Percentiles rank a stretch among this genome's conserved stretches.
These are phyloP conservation scores for Seira sanloemensis DNA, from an alignment of 2,888 invertebrate genomes.

Conservation along the genomic window DNA sequence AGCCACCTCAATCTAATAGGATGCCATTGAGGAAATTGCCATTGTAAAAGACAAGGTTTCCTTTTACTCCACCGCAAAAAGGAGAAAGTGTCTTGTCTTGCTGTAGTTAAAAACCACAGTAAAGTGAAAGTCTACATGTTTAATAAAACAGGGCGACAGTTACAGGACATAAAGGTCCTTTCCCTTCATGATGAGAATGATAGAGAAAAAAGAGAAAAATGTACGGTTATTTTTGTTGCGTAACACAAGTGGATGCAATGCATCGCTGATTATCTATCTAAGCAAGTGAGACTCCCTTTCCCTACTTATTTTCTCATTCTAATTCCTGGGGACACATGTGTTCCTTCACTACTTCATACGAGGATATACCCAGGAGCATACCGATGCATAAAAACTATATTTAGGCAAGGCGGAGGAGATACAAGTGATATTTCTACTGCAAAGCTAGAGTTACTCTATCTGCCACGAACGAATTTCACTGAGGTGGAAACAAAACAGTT, in stretches of 20 bases:
- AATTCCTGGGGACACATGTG: background rate
- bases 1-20: conserved; percentile 37
- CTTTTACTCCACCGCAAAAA: background rate
- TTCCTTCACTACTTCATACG: background rate
- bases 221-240: background rate
- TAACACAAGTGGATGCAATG: too few species aligned
- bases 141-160: background rate
- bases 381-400: too few species aligned
- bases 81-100: background rate
- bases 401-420: too few species aligned
- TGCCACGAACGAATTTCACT: too few species aligned
- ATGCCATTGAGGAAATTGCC: conserved; percentile 39
- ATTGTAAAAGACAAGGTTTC: conserved; percentile 25
- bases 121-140: background rate
- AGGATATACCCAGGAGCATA: background rate
- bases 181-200: too few species aligned
- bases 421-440: too few species aligned
- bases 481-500: too few species aligned
- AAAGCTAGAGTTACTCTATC: too few species aligned
- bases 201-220: too few species aligned
- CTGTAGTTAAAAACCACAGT: background rate
- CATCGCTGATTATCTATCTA: background rate
- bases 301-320: background rate
- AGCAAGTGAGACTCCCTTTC: background rate
- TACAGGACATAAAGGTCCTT: too few species aligned